Evolutionary conservation across 1,140 invertebrate species (phyloP), one percentile per base, ranked within the genome.

Genomic region (Monochamus saltuarius): DNA sequence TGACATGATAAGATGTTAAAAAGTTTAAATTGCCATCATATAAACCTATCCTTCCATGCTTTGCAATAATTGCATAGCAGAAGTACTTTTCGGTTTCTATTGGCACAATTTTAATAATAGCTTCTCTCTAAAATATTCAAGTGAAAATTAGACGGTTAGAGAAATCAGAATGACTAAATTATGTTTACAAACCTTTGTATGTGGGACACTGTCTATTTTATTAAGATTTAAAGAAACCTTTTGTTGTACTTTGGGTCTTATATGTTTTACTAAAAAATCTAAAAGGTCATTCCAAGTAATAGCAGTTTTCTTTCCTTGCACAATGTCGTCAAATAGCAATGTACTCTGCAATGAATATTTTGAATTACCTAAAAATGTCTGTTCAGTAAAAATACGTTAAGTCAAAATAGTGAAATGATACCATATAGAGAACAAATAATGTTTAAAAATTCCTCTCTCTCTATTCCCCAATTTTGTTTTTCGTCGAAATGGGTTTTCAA

Each of bases 21-120:
- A 81, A 73, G 10, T 77, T 69, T 22, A 83, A 58, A 11, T 77
- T 68, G 0, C 78, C 81, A 56, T 79, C 77, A 65, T 83, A 84
- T 4, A 85, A 63, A 1, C 80, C 81, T 0, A 82, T 76, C n/a
- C 77, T 70, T 0, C 82, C 83, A 8, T 81, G 79, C 36, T 79
- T 79, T 2, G 81, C 77, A 42, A 84, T 73, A 7, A 80, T 71
- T 3, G 77, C 81, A 62, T 83, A 84, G 62, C 80, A 83, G 66
- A 83, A 84, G 8, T 80, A 79, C 14, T 73, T 72, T n/a, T 74
- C 69, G 0, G 74, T 75, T 64, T 82, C 80, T 4, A 85, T 74
- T 8, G 72, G 72, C 17, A 84, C 77, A 52, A 84, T 68, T 71
- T 81, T 82, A 13, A 80, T 73, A 46, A 84, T 76, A 0, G 78